A percentile compares a stretch with the other conserved stretches of the same genome.
Evolutionary conservation across 1,140 invertebrate genomes (phyloP).

Genomic region (Zaprionus camerounensis): DNA sequence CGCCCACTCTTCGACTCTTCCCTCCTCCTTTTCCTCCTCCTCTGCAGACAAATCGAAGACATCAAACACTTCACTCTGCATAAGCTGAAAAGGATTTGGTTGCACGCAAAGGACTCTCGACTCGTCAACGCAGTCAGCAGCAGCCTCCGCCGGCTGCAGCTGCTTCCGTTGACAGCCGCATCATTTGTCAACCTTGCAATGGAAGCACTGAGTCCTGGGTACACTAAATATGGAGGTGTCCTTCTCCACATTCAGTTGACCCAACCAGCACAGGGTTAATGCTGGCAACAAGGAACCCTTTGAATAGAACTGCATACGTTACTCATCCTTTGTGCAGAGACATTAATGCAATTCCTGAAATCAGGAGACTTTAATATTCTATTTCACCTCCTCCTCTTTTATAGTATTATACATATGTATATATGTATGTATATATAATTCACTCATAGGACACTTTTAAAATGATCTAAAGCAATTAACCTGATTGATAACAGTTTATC

Average conservation of each 20-base stretch:
- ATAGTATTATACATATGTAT: no score
- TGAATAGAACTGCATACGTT: background rate
- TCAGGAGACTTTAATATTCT: no score
- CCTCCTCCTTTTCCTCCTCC: background rate
- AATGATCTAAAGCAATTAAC: no score
- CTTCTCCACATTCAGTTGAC: background rate
- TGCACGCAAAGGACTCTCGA: background rate
- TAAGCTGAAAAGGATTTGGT: background rate
- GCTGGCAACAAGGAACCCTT: background rate
- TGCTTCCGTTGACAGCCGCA: background rate
- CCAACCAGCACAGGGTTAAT: background rate
- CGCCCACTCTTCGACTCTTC: background rate
- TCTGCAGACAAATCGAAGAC: conserved; percentile 13
- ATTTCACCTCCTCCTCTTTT: no score
- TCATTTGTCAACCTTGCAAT: background rate
- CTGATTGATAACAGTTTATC: no score
- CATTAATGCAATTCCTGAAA: no score
- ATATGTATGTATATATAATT: no score
- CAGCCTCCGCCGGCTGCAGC: background rate
- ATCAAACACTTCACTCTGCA: conserved; percentile 3
- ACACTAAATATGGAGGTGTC: no score
- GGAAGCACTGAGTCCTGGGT: background rate
- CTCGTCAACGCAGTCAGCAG: background rate
- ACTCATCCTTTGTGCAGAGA: background rate
- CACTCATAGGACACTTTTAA: no score